phyloP scores from a whole-genome alignment of 1,140 invertebrate genomes.

The Stegodyphus dumicola region DNA sequence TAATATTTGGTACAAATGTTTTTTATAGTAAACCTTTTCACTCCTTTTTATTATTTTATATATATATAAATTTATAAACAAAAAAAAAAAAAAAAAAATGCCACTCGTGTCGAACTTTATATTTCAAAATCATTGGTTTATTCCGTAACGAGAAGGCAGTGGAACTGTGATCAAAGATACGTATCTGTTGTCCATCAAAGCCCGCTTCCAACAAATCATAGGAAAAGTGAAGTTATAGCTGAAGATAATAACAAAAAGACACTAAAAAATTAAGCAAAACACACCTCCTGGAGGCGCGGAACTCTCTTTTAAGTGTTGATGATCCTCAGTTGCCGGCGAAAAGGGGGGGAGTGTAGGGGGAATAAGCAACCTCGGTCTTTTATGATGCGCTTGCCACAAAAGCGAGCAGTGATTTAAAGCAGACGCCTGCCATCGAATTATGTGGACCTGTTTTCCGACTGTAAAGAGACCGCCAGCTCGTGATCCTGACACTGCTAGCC shows the following conservation, averaged over 20 bases:
- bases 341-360: neutral
- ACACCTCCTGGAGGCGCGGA: constrained; percentile 28
- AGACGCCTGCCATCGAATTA: constrained; percentile 43
- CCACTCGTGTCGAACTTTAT: neutral
- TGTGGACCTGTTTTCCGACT: constrained; percentile 44
- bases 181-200: too few relatives aligned
- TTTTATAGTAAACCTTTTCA: too few relatives aligned
- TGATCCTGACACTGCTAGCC: constrained; percentile 8
- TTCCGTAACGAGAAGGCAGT: neutral
- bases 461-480: constrained; percentile 26
- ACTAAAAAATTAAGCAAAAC: neutral
- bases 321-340: neutral
- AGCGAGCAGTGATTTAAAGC: constrained; percentile 43
- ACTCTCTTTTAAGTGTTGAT: neutral
- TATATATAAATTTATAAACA: too few relatives aligned
- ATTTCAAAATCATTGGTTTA: neutral
- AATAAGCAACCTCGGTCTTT: neutral
- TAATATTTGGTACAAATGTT: too few relatives aligned
- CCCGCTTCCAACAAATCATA: too few relatives aligned
- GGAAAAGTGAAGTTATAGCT: too few relatives aligned
- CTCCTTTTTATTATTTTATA: too few relatives aligned
- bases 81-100: too few relatives aligned
- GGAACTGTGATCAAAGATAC: too few relatives aligned
- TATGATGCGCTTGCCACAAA: constrained; percentile 33
- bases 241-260: constrained; percentile 2